Conservation (phyloP, 2,797 vertebrate species). For the Megaceryle alcyon region DNA sequence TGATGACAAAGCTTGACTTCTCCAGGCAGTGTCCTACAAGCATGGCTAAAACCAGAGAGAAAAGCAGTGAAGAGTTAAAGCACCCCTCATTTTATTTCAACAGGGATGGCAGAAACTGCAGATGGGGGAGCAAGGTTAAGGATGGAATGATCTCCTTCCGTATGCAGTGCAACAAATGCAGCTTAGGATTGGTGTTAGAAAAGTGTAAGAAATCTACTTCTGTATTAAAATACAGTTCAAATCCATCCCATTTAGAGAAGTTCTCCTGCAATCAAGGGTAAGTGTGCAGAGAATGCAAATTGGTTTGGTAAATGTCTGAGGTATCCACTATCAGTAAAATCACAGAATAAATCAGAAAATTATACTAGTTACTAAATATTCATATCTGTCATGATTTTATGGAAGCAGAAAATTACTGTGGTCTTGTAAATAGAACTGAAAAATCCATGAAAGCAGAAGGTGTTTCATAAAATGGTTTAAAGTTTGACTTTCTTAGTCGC, state of each 20-base stretch:
- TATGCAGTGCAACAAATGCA: neutral
- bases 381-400: neutral
- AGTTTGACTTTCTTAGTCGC: neutral
- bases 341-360: neutral
- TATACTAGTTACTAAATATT: neutral
- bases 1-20: neutral
- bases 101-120: neutral
- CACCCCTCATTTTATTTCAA: neutral
- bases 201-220: neutral
- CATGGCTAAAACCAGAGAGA: neutral
- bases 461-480: neutral
- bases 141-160: rapidly evolving
- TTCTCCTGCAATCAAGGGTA: neutral
- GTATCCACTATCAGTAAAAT: neutral
- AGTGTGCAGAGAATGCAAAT: neutral
- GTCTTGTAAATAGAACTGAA: neutral
- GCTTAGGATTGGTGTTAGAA: neutral
- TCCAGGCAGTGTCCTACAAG: neutral
- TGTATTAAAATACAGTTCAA: neutral
- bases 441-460: neutral
- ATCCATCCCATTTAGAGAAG: neutral
- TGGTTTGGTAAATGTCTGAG: neutral
- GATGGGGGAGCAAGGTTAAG: neutral
- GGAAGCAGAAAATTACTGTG: neutral
- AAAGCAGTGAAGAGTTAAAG: neutral